Base-by-base conservation (phyloP, 2,888 invertebrate species). In the Phyto melanocephala region DNA sequence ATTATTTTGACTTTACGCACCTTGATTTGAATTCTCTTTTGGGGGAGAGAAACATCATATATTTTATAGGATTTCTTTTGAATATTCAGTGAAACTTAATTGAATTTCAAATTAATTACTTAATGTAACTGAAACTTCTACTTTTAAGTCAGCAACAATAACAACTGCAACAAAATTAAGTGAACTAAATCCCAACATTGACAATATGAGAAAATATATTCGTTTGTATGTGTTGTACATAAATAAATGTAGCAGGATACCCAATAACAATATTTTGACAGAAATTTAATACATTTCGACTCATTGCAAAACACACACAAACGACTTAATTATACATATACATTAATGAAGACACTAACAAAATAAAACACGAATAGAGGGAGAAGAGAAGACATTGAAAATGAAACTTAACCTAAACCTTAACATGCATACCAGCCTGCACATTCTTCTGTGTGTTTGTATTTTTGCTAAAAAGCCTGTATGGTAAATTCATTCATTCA, bases 101-200 rank as follows among this genome's bases (percentile, higher is more conserved):
- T 78, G 81, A 72, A 82, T 82, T 79, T 70, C 50, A 82, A 79
- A 74, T 79, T 82, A 82, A 82, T 82, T 82, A 82, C 79, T 50
- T 54, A 82, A 82, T 82, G 81, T 79, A 82, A 82, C 45, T 82
- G 78, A 82, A 71, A 82, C 81, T 79, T 75, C 37, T 56, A 45
- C 11, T 42, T 11, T 24, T 15, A 42, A 15, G 22, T 8, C 54
- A 8, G 1, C 4, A 33, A 4, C 50, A 62, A 28, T 10, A 52
- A 42, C 15, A 60, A 22, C 15, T 24, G 15, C 20, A 58, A 45
- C n/a, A 33, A 45, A 35, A 37, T 37, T 2, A 58, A 45, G 17
- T 15, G 15, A 45, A 45, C 8, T 11, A 7, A 17, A 45, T 17
- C 17, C 45, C 17, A 24, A n/a, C 67, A 22, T 22, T 1, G 2